A percentile compares a stretch with the other conserved stretches of the same genome.
These are phyloP conservation scores for Cyanoderma ruficeps DNA, from an alignment of 2,113 vertebrate genomes.

Conservation along the genomic window DNA sequence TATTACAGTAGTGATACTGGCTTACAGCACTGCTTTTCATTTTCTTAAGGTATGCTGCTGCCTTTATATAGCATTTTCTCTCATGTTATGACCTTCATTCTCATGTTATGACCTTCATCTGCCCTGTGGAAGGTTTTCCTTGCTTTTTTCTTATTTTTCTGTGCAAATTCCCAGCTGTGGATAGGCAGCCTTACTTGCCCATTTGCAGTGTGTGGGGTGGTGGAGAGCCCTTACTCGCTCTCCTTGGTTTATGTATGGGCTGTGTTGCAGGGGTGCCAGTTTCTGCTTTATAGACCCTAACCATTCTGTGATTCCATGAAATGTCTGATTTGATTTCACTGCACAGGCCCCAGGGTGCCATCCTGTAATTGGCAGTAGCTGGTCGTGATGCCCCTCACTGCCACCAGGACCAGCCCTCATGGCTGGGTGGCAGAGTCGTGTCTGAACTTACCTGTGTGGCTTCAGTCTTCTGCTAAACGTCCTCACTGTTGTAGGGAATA, in stretches of 20 bases:
- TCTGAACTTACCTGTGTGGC: not conserved
- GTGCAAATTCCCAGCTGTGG: not conserved
- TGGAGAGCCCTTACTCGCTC: fast-evolving
- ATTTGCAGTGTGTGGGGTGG: fast-evolving
- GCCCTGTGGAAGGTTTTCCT: not conserved
- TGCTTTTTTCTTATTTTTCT: not conserved
- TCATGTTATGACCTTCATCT: not conserved
- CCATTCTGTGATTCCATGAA: not conserved
- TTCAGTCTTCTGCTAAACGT: not conserved
- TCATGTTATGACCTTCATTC: not conserved
- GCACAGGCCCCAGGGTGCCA: too few relatives aligned
- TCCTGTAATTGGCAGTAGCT: not conserved
- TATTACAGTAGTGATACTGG: not conserved
- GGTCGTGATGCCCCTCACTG: not conserved
- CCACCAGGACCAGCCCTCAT: fast-evolving
- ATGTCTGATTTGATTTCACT: not conserved
- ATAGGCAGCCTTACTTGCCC: fast-evolving
- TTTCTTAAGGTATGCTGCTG: not conserved
- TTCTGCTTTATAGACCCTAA: not conserved
- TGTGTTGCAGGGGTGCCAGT: not conserved
- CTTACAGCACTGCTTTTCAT: not conserved
- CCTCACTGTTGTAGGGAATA: not conserved
- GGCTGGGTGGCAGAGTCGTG: fast-evolving
- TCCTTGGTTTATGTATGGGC: not conserved
- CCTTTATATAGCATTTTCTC: not conserved